Conservation (phyloP, 2,797 vertebrate species). For the Pogoniulus pusillus region DNA sequence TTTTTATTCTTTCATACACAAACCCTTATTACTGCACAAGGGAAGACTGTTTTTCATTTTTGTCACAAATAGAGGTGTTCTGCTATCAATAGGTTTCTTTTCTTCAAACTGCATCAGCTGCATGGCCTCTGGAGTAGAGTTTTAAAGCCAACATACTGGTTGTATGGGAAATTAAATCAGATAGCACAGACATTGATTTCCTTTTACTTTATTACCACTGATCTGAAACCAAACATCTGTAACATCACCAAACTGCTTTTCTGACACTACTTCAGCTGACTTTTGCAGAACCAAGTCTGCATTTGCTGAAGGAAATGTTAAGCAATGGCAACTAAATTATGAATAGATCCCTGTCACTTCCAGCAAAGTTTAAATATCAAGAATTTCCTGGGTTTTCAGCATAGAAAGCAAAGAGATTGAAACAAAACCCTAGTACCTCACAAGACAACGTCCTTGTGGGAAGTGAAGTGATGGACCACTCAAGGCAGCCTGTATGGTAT, state of each 20-base stretch:
- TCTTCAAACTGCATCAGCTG: not conserved
- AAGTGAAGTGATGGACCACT: not conserved
- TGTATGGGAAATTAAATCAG: constrained; percentile 61
- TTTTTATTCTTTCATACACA: not conserved
- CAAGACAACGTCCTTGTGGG: not conserved
- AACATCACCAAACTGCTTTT: not conserved
- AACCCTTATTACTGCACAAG: not conserved
- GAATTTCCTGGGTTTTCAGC: not conserved
- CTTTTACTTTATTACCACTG: constrained; percentile 34
- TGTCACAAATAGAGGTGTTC: not conserved
- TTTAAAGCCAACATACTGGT: constrained; percentile 37
- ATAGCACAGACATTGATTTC: constrained; percentile 41
- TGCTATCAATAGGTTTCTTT: constrained; percentile 3
- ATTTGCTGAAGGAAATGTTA: not conserved
- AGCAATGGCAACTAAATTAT: not conserved
- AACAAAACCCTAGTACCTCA: not conserved
- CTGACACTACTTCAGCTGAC: not conserved
- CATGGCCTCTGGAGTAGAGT: constrained; percentile 23
- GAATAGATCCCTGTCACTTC: not conserved
- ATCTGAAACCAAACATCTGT: constrained; percentile 27
- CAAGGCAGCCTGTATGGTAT: not conserved
- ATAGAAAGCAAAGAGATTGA: not conserved
- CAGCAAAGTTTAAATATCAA: constrained; percentile 2
- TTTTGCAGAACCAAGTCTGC: not conserved
- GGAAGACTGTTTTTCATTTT: not conserved